Evolutionary conservation across 2,113 vertebrate genomes (phyloP), one percentile per base, ranked within the genome.

Genomic region (Xyrauchen texanus): DNA sequence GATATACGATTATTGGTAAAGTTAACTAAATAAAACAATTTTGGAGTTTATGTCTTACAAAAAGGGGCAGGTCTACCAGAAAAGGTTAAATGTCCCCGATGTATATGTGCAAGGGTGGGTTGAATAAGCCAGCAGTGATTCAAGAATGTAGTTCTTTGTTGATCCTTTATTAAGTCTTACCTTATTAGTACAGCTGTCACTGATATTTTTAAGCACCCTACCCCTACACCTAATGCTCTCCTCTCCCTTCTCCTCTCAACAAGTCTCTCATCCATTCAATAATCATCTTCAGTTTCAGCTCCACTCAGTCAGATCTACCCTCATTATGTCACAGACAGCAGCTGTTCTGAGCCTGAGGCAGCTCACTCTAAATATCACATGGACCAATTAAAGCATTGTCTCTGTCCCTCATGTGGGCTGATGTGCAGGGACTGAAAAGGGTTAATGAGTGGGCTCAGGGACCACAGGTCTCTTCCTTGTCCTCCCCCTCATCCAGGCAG

Each of bases 291-390:
- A 11, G 51, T 44, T 74, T 65, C 78, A 73, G n/a, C 67, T 78
- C 58, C 46, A 62, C 66, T 69, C 34, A 62, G 60, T 79, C 77
- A 63, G 8, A 68, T 79, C 70, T 66, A 78, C 63, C 81, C 71
- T 83, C 81, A 83, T 83, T 83, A 83, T 83, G 81, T 83, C 70
- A 42, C 58, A 34, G 68, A 15, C 44, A 83, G 74, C 81, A 83
- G 70, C 81, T 79, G 81, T 79, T 83, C 70, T 73, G 12, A 51
- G 34, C 61, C 15, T 4, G 45, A 60, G 12, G 57, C 57, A 13
- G 76, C 66, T 68, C 69, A 47, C 73, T 78, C 76, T 51, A 72
- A 82, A 82, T 82, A 82, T 82, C 74, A 53, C 76, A 72, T 73
- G 68, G 75, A 77, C 76, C 81, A 83, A 83, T 83, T 83, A 83